Conservation (phyloP, 1,140 invertebrate genomes). For the Neodiprion lecontei region DNA sequence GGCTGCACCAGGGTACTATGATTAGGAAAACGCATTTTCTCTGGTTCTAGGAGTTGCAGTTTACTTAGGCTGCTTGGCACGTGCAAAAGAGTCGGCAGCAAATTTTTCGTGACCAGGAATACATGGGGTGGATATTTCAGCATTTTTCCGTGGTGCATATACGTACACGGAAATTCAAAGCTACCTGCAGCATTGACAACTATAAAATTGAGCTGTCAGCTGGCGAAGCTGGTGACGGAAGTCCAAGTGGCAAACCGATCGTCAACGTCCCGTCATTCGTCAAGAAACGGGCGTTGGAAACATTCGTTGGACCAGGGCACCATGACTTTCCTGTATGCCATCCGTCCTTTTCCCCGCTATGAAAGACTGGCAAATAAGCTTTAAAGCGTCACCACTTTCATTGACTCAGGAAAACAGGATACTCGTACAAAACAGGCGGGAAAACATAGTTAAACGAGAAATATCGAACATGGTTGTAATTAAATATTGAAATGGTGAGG, state of each 20-base stretch:
- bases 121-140: neutral
- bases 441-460: too few relatives aligned
- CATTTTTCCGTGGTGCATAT: neutral
- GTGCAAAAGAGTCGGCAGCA: neutral
- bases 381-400: neutral
- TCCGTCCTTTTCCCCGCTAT: neutral
- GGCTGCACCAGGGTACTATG: neutral
- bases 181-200: too few relatives aligned
- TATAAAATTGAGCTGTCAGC: too few relatives aligned
- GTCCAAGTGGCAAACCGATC: neutral
- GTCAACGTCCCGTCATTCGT: constrained; percentile 6
- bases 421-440: neutral
- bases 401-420: neutral
- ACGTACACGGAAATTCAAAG: too few relatives aligned
- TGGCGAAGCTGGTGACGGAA: too few relatives aligned
- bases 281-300: neutral
- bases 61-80: neutral
- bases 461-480: too few relatives aligned
- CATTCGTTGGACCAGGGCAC: neutral
- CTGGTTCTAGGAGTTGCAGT: neutral
- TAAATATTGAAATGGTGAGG: too few relatives aligned
- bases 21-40: neutral
- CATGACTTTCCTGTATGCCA: neutral
- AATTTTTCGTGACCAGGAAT: neutral
- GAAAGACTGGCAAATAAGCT: neutral